A percentile compares a stretch with the other conserved stretches of the same genome.
Conservation (phyloP, 2,888 invertebrate species). For the Folsomia manolachei region DNA sequence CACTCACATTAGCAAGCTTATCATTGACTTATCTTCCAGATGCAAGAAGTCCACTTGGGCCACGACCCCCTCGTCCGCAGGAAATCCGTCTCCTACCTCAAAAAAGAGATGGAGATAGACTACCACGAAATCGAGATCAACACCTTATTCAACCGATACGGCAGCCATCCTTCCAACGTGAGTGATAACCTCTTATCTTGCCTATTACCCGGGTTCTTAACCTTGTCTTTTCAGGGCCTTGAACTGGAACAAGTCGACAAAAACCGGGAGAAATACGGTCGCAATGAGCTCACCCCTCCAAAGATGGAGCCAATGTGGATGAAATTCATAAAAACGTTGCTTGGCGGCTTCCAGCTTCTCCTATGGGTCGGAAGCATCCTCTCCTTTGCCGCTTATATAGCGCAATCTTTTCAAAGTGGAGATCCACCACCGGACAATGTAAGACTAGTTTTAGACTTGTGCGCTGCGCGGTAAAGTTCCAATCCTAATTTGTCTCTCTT, state of each 20-base stretch:
- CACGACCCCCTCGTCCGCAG: conserved; percentile 45
- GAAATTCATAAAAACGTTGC: conserved; percentile 43
- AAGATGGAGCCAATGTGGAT: conserved; percentile 41
- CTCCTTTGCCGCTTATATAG: conserved; percentile 44
- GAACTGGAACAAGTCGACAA: conserved; percentile 30
- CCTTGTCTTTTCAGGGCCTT: conserved; percentile 35
- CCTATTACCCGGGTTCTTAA: no score
- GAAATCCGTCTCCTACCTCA: conserved; percentile 58
- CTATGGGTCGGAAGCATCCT: conserved; percentile 46
- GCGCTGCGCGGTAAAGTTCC: not conserved
- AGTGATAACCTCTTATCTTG: no score
- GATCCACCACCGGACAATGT: conserved; percentile 46
- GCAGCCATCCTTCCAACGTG: conserved; percentile 55
- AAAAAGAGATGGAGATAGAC: conserved; percentile 61
- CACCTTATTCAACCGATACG: conserved; percentile 57
- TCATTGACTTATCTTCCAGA: conserved; percentile 1
- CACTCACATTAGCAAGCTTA: not conserved
- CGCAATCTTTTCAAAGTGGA: conserved; percentile 25
- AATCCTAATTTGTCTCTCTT: conserved; percentile 14
- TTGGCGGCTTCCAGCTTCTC: conserved; percentile 48
- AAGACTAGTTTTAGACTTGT: conserved; percentile 1
- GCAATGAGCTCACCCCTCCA: conserved; percentile 46
- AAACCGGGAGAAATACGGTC: conserved; percentile 43
- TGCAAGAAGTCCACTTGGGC: conserved; percentile 48
- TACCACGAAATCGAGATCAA: conserved; percentile 60